These are phyloP conservation scores for Myioborus miniatus DNA, from an alignment of 2,797 vertebrate species.

Conservation along the genomic window DNA sequence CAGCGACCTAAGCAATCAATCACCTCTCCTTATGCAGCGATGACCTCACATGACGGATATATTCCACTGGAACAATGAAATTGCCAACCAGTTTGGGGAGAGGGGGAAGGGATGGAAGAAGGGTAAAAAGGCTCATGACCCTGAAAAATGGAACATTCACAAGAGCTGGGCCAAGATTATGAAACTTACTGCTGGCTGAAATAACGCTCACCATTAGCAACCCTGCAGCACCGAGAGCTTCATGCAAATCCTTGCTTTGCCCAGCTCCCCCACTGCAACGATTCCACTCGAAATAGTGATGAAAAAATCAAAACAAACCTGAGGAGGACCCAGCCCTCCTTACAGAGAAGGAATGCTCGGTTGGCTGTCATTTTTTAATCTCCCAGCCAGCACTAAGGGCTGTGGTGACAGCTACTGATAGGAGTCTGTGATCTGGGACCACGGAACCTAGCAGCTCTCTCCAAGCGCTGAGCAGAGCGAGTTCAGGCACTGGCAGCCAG, in stretches of 20 bases:
- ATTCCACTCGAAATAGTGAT: not conserved
- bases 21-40: constrained; percentile 61
- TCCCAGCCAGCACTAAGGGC: not conserved
- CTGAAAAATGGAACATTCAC: constrained; percentile 28
- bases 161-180: constrained; percentile 56
- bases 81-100: constrained; percentile 41
- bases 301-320: constrained; percentile 43
- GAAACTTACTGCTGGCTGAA: constrained; percentile 47
- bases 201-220: constrained; percentile 41
- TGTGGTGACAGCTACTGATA: not conserved
- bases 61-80: constrained; percentile 62
- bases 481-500: not conserved
- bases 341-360: not conserved
- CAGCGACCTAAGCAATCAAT: constrained; percentile 61
- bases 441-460: not conserved
- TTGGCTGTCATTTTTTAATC: constrained; percentile 27
- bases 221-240: constrained; percentile 27
- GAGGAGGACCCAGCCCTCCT: not conserved
- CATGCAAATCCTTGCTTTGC: constrained; percentile 39
- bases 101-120: constrained; percentile 15
- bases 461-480: not conserved
- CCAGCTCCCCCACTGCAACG: not conserved
- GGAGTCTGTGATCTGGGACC: not conserved
- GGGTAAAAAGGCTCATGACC: constrained; percentile 29
- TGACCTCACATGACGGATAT: constrained; percentile 62